Evolutionary conservation across 1,140 invertebrate genomes (phyloP).

Genomic region (Drosophila gunungcola): DNA sequence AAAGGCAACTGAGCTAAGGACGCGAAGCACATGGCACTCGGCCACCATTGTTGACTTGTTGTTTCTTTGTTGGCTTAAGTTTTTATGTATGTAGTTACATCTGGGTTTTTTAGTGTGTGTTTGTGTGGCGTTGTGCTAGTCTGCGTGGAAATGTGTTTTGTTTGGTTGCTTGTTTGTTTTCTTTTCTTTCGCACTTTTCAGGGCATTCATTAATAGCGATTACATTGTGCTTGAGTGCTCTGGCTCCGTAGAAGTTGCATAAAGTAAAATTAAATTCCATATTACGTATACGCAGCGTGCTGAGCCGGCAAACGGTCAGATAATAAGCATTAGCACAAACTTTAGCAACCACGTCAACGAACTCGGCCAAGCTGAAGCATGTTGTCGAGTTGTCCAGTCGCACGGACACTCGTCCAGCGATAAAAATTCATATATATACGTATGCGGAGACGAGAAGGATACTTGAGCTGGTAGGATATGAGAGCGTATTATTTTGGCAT

Average conservation of each 20-base stretch:
- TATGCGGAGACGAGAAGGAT: slow-evolving; percentile 10
- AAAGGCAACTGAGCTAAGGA: slow-evolving; percentile 33
- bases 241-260: slow-evolving; percentile 40
- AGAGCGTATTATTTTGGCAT: slow-evolving; percentile 65
- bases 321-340: slow-evolving; percentile 61
- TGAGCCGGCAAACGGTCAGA: slow-evolving; percentile 65
- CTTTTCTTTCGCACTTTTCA: slow-evolving; percentile 50
- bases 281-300: slow-evolving; percentile 69
- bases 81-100: slow-evolving; percentile 25
- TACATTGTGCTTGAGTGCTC: slow-evolving; percentile 61
- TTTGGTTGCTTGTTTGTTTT: slow-evolving; percentile 50
- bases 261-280: slow-evolving; percentile 73
- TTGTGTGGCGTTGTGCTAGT: slow-evolving; percentile 1
- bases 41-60: slow-evolving; percentile 22
- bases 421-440: slow-evolving; percentile 8
- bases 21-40: slow-evolving; percentile 29
- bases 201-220: slow-evolving; percentile 71
- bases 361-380: slow-evolving; percentile 13
- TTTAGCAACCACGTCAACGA: slow-evolving; percentile 28
- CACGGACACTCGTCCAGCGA: not conserved
- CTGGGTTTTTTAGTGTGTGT: slow-evolving; percentile 8
- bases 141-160: slow-evolving; percentile 34
- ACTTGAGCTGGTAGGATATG: slow-evolving; percentile 36
- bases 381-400: slow-evolving; percentile 19
- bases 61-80: slow-evolving; percentile 26